Percentiles rank a stretch among this genome's conserved stretches.
Conservation (phyloP, 2,113 vertebrate species). For the Dasyornis broadbenti region DNA sequence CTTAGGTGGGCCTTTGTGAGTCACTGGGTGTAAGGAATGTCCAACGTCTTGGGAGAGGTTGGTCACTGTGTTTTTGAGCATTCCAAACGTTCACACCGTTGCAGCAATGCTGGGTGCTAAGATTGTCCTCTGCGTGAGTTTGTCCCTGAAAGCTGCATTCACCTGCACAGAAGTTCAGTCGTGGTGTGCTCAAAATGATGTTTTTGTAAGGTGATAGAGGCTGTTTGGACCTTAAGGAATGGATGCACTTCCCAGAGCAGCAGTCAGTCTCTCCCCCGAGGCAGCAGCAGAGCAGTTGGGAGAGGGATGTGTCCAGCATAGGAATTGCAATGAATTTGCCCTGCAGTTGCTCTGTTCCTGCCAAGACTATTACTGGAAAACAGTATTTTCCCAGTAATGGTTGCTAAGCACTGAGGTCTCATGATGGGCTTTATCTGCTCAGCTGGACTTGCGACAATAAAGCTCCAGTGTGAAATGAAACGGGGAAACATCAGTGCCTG, state of each 20-base stretch:
- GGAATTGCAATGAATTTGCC: not conserved
- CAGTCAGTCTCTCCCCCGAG: not conserved
- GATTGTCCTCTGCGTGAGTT: not conserved
- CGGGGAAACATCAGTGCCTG: not conserved
- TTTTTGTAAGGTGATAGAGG: not conserved
- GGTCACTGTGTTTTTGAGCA: not conserved
- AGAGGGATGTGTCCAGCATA: not conserved
- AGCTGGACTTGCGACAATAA: conserved; percentile 1
- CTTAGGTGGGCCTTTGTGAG: not conserved
- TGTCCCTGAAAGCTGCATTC: not conserved
- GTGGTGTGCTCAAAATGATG: not conserved
- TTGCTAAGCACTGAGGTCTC: conserved; percentile 38
- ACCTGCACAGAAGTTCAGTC: not conserved
- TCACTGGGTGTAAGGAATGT: not conserved
- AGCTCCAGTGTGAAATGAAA: not conserved
- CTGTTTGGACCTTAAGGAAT: not conserved
- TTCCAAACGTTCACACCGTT: not conserved
- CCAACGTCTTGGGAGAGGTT: fast-evolving
- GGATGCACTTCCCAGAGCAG: not conserved
- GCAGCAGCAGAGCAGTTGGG: not conserved
- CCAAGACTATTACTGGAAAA: conserved; percentile 38
- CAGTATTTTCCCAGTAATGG: conserved; percentile 22
- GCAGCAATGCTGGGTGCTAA: not conserved
- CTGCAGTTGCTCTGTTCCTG: conserved; percentile 16
- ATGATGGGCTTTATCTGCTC: conserved; percentile 36